phyloP scores from a whole-genome alignment of 2,113 vertebrate genomes.

The Cinclus cinclus region DNA sequence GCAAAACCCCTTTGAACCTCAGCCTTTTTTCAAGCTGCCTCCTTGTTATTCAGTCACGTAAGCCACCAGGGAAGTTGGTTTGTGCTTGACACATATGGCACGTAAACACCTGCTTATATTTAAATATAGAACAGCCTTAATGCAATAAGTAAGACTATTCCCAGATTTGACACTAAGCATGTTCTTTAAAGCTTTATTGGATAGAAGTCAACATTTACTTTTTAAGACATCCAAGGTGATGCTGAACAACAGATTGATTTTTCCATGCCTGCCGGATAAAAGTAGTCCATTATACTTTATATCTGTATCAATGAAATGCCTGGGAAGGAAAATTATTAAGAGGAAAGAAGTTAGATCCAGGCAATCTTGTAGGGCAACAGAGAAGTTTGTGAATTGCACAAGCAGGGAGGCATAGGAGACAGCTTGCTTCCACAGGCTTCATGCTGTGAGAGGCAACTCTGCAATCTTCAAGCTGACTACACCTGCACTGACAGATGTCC shows the following conservation, averaged over 20 bases:
- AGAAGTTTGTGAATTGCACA: not conserved
- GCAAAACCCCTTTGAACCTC: not conserved
- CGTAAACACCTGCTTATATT: conserved; percentile 61
- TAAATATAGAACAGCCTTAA: conserved; percentile 65
- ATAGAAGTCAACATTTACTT: conserved; percentile 8
- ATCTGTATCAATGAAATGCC: not conserved
- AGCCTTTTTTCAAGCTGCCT: not conserved
- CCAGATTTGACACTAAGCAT: conserved; percentile 53
- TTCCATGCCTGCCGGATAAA: not conserved
- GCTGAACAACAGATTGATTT: not conserved
- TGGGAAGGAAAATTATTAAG: not conserved
- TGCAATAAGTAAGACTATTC: conserved; percentile 46
- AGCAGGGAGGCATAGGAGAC: not conserved
- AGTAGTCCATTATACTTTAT: not conserved
- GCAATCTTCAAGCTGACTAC: not conserved
- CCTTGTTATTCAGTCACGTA: not conserved
- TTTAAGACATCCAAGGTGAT: conserved; percentile 22
- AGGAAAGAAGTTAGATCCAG: not conserved
- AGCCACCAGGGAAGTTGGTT: not conserved
- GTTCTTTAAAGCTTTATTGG: conserved; percentile 48
- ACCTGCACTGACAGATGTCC: not conserved
- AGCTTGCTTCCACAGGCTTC: not conserved
- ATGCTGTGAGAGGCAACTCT: not conserved
- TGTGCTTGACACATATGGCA: conserved; percentile 2
- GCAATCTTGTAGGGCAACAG: not conserved